phyloP scores from a whole-genome alignment of 2,797 vertebrate genomes.

The Cacajao melanocephalus region DNA sequence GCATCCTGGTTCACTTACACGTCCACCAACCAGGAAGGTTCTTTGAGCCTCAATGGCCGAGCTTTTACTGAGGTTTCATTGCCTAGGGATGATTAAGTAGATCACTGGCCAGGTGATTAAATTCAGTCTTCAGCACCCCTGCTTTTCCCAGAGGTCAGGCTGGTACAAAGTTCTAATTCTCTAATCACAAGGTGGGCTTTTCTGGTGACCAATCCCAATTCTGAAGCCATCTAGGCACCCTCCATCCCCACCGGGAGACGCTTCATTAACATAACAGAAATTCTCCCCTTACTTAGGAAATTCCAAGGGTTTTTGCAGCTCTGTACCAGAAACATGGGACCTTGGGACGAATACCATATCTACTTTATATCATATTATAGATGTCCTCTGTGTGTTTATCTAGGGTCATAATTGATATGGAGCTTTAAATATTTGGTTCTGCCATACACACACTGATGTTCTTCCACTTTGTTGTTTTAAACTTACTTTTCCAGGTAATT shows the following conservation, averaged over 20 bases:
- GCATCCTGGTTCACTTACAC: neutral
- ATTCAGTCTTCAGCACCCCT: neutral
- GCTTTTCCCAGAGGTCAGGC: neutral
- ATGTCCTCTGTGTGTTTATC: neutral
- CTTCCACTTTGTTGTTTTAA: neutral
- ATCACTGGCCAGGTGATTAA: neutral
- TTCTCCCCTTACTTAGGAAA: neutral
- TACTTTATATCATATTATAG: neutral
- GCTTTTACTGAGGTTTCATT: neutral
- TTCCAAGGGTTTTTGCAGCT: neutral
- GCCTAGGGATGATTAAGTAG: neutral
- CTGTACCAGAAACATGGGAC: neutral
- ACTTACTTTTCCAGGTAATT: neutral
- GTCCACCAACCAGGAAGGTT: neutral
- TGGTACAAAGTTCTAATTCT: neutral
- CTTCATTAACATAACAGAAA: neutral
- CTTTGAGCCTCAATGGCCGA: neutral
- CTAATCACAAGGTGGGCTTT: neutral
- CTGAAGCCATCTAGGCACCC: neutral
- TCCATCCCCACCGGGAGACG: fast-evolving
- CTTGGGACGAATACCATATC: neutral
- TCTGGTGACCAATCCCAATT: neutral
- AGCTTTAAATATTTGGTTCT: neutral
- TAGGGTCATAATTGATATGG: neutral
- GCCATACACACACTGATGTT: neutral